Base-by-base conservation (phyloP, 1,140 invertebrate genomes). In the Calosoma granatense region DNA sequence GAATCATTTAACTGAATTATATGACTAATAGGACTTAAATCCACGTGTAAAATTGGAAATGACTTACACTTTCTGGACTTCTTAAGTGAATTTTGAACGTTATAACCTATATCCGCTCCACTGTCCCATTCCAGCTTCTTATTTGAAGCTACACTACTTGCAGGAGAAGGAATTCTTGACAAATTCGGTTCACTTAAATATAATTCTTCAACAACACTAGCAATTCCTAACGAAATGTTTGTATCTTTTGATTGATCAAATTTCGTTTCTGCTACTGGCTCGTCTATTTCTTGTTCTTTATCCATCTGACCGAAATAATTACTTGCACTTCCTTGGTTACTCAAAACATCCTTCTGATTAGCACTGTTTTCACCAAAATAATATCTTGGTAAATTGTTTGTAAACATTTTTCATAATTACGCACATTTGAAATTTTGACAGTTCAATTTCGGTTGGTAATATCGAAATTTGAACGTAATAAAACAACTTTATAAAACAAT, bases 61-160 rank as follows among this genome's bases (percentile, higher is more conserved):
- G 41, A 47, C 17, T 47, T 47, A 47, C 15, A 47, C 17, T 47
- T 47, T 6, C 41, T 6, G 4, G 9, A 17, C 4, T 30, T 4
- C 14, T 30, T 30, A 4, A 47, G 4, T 47, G 41, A 11, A 47
- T 47, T 17, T 11, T 6, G 15, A 17, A 47, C 80, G 20, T 66
- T 75, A 70, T 88, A 88, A 2, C 85, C 86, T 36, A 87, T 85
- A 72, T 88, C 86, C 4, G 84, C 86, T 51, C 85, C 79, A 58
- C 82, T 87, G 65, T 87, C 85, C 86, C 86, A 87, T 71, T 88
- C 85, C 1, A 88, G 67, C 59, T 80, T 82, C 4, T 80, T 74
- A 61, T 81, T 77, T 1, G 83, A 85, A 1, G 78, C 76, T 0
- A 82, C 66, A 64, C 83, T 85, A 53, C 82, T 83, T 23, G 79